Evolutionary conservation across 2,797 vertebrate genomes (phyloP).

Genomic region (Hafferia zeledoni): DNA sequence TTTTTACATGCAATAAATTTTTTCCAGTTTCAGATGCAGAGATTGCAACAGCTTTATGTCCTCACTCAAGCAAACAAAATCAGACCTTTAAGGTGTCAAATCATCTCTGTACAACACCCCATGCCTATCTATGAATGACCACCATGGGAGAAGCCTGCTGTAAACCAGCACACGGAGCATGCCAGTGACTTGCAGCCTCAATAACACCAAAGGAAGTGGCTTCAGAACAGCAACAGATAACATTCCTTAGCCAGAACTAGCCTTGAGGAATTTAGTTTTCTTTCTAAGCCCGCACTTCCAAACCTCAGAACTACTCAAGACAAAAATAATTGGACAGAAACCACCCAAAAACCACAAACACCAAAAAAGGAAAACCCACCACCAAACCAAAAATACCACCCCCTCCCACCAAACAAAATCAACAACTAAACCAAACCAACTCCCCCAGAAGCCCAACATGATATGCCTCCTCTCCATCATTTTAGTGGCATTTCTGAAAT

Average conservation of each 20-base stretch:
- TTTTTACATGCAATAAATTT: not conserved
- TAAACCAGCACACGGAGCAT: not conserved
- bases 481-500: not conserved
- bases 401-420: not conserved
- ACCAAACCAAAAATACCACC: not conserved
- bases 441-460: not conserved
- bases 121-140: accelerated
- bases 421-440: not conserved
- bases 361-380: not conserved
- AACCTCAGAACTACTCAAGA: not conserved
- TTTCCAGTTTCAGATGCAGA: not conserved
- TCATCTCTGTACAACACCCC: not conserved
- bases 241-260: not conserved
- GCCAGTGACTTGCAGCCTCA: not conserved
- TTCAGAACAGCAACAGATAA: not conserved
- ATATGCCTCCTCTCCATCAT: not conserved
- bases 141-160: not conserved
- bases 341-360: not conserved
- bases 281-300: not conserved
- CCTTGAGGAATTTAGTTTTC: not conserved
- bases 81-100: not conserved
- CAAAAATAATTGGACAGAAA: not conserved
- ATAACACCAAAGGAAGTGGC: not conserved
- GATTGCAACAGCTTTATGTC: not conserved
- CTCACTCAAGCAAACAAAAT: not conserved